A percentile compares a stretch with the other conserved stretches of the same genome.
phyloP scores from a whole-genome alignment of 2,113 vertebrate species.

The Hystrix cristata region DNA sequence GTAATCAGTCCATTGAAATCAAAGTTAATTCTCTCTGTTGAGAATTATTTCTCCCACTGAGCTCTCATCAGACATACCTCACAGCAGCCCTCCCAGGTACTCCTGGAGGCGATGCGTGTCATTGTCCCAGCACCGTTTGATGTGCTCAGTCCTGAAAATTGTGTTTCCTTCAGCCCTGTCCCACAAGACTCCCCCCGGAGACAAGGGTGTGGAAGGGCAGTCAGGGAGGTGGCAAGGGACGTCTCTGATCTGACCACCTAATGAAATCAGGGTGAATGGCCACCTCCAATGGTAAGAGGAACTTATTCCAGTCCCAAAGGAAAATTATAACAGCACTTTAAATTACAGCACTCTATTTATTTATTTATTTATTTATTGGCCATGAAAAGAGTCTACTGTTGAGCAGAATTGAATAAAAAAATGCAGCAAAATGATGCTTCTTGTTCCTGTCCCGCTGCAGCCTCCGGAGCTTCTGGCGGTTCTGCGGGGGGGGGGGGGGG shows the following conservation, averaged over 20 bases:
- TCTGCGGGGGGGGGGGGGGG: neutral
- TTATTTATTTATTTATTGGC: neutral
- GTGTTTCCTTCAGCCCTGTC: neutral
- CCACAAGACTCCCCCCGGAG: neutral
- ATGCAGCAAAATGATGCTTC: neutral
- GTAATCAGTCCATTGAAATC: neutral
- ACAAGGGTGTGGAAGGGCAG: neutral
- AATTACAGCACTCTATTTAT: neutral
- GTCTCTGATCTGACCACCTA: neutral
- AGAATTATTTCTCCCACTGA: neutral
- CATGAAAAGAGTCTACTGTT: neutral
- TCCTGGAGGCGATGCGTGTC: neutral
- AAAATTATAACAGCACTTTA: neutral
- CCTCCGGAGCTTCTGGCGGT: neutral
- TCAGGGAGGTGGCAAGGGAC: neutral
- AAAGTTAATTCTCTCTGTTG: neutral
- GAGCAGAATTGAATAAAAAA: neutral
- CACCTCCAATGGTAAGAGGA: neutral
- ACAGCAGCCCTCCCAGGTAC: no score
- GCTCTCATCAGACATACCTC: neutral
- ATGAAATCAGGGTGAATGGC: neutral
- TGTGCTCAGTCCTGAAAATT: neutral
- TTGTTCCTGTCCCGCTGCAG: neutral
- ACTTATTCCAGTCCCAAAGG: neutral
- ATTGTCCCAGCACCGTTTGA: neutral